Base-by-base conservation (phyloP, 2,113 vertebrate species). In the Heliornis fulica region DNA sequence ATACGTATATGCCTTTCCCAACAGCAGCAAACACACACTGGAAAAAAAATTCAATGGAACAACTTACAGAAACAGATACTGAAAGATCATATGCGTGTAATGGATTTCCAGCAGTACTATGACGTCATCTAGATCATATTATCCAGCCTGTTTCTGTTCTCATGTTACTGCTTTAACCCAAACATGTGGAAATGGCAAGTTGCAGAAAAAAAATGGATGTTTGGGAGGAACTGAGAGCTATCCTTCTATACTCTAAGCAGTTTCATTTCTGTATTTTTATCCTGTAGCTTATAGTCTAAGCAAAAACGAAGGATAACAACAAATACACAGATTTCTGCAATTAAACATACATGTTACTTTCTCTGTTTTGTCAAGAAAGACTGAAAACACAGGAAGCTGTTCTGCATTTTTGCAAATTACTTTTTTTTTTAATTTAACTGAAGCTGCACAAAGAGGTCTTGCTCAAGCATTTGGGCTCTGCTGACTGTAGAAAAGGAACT, bases 1-100 rank as follows among this genome's bases (percentile, higher is more conserved):
- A 99, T 43, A 99, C 98, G 5, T 99, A 99, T 88, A 99, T 97
- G 43, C 99, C 99, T 88, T 98, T 99, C 93, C 99, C 99, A 96
- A 99, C 98, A 20, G 99, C 99, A 77, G 98, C 99, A 92, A 99
- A 98, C 89, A 99, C 90, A 89, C 98, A 98, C 99, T 99, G 68
- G 45, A 83, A 92, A 94, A 53, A 92, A 82, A 96, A 89, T 79
- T 87, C 82, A 94, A 90, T 82, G 70, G 38, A 97, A 95, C 92
- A 93, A 83, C 70, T 96, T 96, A 96, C 40, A 95, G 86, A 95
- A 97, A 91, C 48, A 83, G 54, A 72, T 54, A 77, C 70, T 65
- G 41, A 97, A 96, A 80, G 69, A 92, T 46, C 89, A 61, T n/a
- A 65, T 69, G 69, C 12, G 2, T 84, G 60, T 79, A 94, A 96